Evolutionary conservation across 1,140 invertebrate genomes (phyloP).

Genomic region (Diorhabda carinulata): DNA sequence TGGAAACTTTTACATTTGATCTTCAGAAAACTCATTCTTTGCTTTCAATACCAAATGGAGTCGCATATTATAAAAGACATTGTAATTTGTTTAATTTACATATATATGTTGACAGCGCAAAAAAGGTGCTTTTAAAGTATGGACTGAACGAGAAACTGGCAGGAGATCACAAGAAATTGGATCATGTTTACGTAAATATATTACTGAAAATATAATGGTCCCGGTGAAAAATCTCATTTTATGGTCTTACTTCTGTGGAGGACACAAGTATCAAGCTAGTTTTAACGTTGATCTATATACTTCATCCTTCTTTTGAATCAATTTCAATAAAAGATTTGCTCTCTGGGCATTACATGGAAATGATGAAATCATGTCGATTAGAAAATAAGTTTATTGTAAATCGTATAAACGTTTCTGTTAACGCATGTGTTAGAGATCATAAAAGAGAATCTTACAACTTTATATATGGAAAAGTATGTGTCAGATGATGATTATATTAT

Average conservation of each 20-base stretch:
- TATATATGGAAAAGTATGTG: too few species aligned
- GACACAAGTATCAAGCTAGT: slow-evolving; percentile 47
- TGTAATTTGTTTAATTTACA: too few species aligned
- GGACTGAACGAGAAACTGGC: not conserved
- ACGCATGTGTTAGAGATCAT: too few species aligned
- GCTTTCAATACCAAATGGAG: not conserved
- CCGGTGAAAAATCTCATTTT: slow-evolving; percentile 39
- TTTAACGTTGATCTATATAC: slow-evolving; percentile 38
- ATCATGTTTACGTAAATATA: slow-evolving; percentile 38
- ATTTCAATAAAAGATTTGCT: slow-evolving; percentile 40
- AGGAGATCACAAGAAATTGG: slow-evolving; percentile 33
- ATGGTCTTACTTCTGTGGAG: slow-evolving; percentile 46
- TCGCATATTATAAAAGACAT: slow-evolving; percentile 3
- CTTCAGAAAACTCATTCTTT: not conserved
- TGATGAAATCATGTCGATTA: too few species aligned
- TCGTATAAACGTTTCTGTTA: too few species aligned
- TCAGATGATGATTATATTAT: too few species aligned
- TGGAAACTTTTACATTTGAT: not conserved
- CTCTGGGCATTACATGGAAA: slow-evolving; percentile 33
- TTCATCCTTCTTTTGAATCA: slow-evolving; percentile 32
- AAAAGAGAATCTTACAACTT: too few species aligned
- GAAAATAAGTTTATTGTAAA: too few species aligned
- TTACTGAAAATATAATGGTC: slow-evolving; percentile 27
- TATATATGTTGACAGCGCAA: too few species aligned
- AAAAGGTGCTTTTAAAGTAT: not conserved